Percentiles rank a stretch among this genome's conserved stretches.
phyloP scores from a whole-genome alignment of 2,113 vertebrate genomes.

The Melospiza melodia region DNA sequence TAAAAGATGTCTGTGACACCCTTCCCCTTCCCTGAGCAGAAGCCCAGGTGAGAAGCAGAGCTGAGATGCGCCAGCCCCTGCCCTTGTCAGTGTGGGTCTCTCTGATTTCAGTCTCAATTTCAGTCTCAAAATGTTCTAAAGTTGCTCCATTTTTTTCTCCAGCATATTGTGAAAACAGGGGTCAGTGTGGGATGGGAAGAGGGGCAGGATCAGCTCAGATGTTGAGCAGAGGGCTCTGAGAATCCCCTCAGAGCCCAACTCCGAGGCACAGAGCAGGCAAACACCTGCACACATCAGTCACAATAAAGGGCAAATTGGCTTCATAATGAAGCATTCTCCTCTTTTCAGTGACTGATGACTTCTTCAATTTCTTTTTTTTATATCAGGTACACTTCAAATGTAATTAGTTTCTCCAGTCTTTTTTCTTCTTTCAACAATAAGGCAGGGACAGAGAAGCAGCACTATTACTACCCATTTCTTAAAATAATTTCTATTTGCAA shows the following conservation, averaged over 20 bases:
- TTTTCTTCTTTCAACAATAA: not conserved
- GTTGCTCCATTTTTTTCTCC: not conserved
- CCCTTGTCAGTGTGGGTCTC: not conserved
- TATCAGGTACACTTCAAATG: not conserved
- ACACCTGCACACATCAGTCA: not conserved
- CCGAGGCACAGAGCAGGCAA: not conserved
- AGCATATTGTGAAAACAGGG: not conserved
- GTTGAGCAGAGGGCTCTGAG: not conserved
- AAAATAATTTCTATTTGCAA: not conserved
- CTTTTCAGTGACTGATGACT: not conserved
- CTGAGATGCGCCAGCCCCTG: not conserved
- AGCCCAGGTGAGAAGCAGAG: not conserved
- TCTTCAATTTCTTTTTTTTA: not conserved
- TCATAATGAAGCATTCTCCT: conserved; percentile 3
- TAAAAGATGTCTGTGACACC: too few relatives aligned
- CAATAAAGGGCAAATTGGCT: conserved; percentile 17
- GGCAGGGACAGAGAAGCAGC: not conserved
- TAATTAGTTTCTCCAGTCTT: not conserved
- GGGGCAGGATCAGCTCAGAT: not conserved
- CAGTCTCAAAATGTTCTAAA: not conserved
- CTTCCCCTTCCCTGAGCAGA: not conserved
- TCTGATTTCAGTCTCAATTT: not conserved
- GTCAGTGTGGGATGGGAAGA: not conserved
- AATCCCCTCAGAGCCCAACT: not conserved
- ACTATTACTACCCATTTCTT: not conserved